Base-by-base conservation (phyloP, 2,888 invertebrate species). In the Hylaea fasciaria region DNA sequence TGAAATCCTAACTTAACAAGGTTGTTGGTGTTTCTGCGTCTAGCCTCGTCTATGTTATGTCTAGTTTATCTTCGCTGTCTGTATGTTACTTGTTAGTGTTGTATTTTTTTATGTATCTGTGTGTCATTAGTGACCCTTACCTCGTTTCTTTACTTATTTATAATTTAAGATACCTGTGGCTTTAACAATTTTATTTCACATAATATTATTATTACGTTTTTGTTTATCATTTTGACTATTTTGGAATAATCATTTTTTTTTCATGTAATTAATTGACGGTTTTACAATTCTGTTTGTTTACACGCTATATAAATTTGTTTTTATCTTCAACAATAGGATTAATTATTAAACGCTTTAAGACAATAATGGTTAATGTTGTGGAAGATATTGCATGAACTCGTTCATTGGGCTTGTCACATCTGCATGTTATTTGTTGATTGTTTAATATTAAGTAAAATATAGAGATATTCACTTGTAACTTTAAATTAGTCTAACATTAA, bases 1-100 rank as follows among this genome's bases (percentile, higher is more conserved):
- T 62, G 65, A 54, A 65, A 62, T 59, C 48, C 55, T 64, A 60
- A 46, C 64, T 58, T 54, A 64, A 61, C 57, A 52, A 55, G 57
- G 41, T 61, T 61, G 51, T 46, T 11, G 49, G 44, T 22, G 53
- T 48, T 61, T 48, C 61, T 59, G 44, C 57, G 47, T 32, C 32
- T 44, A 66, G 61, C 62, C 57, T 55, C 56, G 64, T 66, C 66
- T 56, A 63, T 72, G 65, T 66, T 63, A 60, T 45, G 59, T 66
- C 50, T 48, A 57, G 58, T 57, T 51, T 60, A 55, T 55, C 51
- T 51, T 51, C 61, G 50, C 46, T 53, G 51, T 46, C 12, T 57
- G 50, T 48, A 16, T 43, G 53, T 54, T 29, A 17, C 43, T 13
- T 29, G 39, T 45, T 45, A 43, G 22, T 53, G 28, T 53, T n/a